phyloP scores from a whole-genome alignment of 2,888 invertebrate species.

The Spatulosminthurus flaviceps region DNA sequence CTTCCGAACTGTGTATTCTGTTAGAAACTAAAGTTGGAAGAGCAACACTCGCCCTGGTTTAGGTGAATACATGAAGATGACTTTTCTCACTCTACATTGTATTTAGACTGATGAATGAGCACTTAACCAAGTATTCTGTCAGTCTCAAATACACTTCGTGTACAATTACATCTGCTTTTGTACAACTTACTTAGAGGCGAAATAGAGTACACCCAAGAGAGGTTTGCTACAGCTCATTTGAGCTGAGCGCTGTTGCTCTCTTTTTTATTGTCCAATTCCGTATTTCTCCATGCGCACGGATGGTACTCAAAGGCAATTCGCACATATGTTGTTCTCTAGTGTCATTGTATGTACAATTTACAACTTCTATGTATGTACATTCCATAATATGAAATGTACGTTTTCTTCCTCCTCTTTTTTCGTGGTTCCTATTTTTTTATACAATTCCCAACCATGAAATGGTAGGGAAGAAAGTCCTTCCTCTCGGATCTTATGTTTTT shows the following conservation, averaged over 20 bases:
- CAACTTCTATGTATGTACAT: too few relatives aligned
- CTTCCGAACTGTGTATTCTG: too few relatives aligned
- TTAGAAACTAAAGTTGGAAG: too few relatives aligned
- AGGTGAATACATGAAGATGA: background rate
- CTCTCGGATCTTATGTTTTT: background rate
- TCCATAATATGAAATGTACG: too few relatives aligned
- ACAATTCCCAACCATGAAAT: too few relatives aligned
- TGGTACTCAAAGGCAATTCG: background rate
- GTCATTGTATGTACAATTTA: too few relatives aligned
- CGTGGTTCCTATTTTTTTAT: too few relatives aligned
- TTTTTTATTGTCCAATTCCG: background rate
- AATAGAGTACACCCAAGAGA: slow-evolving; percentile 28
- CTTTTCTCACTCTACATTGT: slow-evolving; percentile 14
- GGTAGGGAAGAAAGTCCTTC: background rate
- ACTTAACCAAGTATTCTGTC: slow-evolving; percentile 33
- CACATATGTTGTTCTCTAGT: too few relatives aligned
- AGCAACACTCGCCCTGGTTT: background rate
- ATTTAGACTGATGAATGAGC: slow-evolving; percentile 31
- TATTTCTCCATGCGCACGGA: slow-evolving; percentile 8
- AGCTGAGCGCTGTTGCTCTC: slow-evolving; percentile 6
- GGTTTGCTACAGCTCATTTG: slow-evolving; percentile 24
- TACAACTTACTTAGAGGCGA: slow-evolving; percentile 32
- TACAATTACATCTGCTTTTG: slow-evolving; percentile 32
- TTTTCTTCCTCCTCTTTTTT: too few relatives aligned
- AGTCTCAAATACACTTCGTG: slow-evolving; percentile 29